phyloP scores from a whole-genome alignment of 2,888 invertebrate species.

The Sericinus montela region DNA sequence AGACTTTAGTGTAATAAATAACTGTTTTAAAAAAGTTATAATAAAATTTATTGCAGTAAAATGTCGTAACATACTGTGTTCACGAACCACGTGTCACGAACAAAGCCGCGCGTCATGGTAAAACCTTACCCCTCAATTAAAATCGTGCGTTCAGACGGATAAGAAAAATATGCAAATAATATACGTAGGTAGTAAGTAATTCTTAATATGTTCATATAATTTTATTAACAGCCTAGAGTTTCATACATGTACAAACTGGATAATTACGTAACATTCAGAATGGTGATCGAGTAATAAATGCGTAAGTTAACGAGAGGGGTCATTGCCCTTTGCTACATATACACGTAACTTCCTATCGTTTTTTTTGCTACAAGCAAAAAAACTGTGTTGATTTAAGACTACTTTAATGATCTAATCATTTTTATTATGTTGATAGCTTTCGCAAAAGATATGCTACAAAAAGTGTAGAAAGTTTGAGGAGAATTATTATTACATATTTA shows the following conservation, averaged over 20 bases:
- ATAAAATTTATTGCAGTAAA: neutral
- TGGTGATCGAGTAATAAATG: neutral
- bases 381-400: neutral
- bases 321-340: conserved; percentile 4
- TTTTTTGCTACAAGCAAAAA: conserved; percentile 8
- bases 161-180: too few species aligned
- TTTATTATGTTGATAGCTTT: too few species aligned
- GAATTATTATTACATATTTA: too few species aligned
- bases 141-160: neutral
- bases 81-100: neutral
- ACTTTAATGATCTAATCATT: neutral
- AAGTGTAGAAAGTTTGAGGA: too few species aligned
- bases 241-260: too few species aligned
- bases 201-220: too few species aligned
- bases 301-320: conserved; percentile 7
- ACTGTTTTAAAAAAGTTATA: neutral
- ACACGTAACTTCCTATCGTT: conserved; percentile 1
- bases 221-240: too few species aligned
- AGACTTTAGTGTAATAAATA: neutral
- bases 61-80: neutral
- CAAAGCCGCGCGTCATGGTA: conserved; percentile 3
- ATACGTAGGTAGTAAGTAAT: too few species aligned
- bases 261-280: too few species aligned
- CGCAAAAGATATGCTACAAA: too few species aligned
- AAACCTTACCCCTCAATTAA: conserved; percentile 2